phyloP scores from a whole-genome alignment of 35 echinoderm and acorn worm genomes.

The Patiria miniata region DNA sequence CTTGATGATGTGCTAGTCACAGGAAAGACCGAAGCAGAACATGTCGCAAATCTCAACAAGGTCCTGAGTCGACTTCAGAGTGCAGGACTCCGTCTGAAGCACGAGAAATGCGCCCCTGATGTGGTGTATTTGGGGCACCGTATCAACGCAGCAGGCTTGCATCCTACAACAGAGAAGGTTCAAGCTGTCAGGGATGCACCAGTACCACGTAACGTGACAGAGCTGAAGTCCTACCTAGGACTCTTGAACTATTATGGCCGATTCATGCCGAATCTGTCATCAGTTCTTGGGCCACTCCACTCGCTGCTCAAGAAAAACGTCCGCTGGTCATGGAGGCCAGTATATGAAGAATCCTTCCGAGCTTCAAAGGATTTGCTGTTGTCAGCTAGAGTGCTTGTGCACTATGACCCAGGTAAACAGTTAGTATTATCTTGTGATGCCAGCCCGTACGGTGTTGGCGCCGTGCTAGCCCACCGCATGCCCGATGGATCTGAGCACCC shows the following conservation, averaged over 20 bases:
- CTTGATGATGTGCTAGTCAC: constrained; percentile 68
- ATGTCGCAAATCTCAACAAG: constrained; percentile 24
- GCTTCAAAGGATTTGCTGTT: constrained; percentile 29
- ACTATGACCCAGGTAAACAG: constrained; percentile 31
- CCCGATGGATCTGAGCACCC: constrained; percentile 37
- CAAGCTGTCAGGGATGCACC: constrained; percentile 56
- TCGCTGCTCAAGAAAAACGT: constrained; percentile 12
- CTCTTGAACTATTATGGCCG: constrained; percentile 64
- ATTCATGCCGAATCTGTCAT: constrained; percentile 51
- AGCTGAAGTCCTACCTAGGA: constrained; percentile 54
- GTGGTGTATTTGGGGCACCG: constrained; percentile 62
- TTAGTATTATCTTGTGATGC: constrained; percentile 53
- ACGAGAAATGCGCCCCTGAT: constrained; percentile 46
- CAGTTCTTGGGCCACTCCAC: constrained; percentile 46
- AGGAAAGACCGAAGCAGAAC: constrained; percentile 27
- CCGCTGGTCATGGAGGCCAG: constrained; percentile 15
- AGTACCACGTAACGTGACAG: constrained; percentile 27
- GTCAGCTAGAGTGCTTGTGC: constrained; percentile 4
- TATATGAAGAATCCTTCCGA: constrained; percentile 22
- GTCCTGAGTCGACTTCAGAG: constrained; percentile 44
- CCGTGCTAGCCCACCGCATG: constrained; percentile 41
- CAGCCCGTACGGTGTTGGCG: constrained; percentile 62
- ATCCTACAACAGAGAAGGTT: constrained; percentile 62
- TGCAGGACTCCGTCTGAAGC: constrained; percentile 57
- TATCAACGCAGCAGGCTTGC: constrained; percentile 42